A percentile compares a stretch with the other conserved stretches of the same genome.
Conservation (phyloP, 2,797 vertebrate genomes). For the Hybognathus amarus region DNA sequence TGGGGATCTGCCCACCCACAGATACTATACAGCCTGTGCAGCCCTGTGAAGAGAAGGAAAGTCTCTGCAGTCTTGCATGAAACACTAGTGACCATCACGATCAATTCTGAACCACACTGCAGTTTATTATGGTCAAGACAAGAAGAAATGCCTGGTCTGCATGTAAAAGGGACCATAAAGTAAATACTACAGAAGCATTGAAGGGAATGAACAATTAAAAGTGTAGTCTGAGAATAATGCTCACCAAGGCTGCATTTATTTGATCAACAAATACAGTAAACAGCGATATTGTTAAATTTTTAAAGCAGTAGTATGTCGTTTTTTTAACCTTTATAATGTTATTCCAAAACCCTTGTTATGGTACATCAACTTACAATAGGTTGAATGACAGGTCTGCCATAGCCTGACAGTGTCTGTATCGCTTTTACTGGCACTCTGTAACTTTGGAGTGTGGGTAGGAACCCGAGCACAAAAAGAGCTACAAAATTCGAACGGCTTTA, state of each 20-base stretch:
- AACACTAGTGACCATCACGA: neutral
- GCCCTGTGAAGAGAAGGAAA: constrained; percentile 70
- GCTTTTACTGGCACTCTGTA: no score
- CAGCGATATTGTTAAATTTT: neutral
- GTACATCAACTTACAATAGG: no score
- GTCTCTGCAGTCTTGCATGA: neutral
- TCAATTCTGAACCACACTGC: neutral
- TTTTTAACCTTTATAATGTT: no score
- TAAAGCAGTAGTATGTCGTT: no score
- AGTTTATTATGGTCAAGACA: constrained; percentile 1
- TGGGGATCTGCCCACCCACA: constrained; percentile 95
- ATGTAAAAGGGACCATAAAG: neutral
- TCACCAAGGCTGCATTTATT: neutral
- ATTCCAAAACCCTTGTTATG: no score
- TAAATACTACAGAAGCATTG: neutral
- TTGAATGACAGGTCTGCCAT: no score
- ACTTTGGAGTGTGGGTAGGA: no score
- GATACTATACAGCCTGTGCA: constrained; percentile 93
- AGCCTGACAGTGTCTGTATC: no score
- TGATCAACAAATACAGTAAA: neutral
- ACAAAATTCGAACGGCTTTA: no score
- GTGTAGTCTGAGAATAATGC: neutral
- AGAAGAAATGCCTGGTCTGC: neutral
- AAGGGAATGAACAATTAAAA: neutral
- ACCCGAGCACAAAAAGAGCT: no score